phyloP scores from a whole-genome alignment of 2,888 invertebrate genomes.

The Leptothorax acervorum region DNA sequence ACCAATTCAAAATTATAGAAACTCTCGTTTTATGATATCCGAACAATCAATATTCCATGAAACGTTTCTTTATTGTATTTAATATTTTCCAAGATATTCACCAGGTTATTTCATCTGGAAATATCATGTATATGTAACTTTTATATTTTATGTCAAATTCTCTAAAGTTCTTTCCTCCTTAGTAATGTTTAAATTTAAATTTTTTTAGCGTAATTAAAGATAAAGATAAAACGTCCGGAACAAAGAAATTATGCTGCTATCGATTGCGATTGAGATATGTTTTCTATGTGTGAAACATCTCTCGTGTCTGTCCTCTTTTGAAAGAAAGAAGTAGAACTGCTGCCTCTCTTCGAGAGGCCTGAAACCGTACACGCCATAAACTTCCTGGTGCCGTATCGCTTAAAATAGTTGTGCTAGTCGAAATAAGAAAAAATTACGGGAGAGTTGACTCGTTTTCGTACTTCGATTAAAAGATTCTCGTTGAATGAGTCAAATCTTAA shows the following conservation, averaged over 20 bases:
- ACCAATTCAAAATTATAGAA: neutral
- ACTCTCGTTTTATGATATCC: neutral
- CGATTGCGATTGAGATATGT: conserved; percentile 59
- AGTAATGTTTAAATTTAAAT: neutral
- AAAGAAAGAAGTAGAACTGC: conserved; percentile 64
- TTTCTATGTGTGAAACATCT: conserved; percentile 63
- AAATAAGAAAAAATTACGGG: conserved; percentile 59
- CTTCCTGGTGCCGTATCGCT: conserved; percentile 78
- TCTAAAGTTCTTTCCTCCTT: neutral
- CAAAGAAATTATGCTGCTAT: conserved; percentile 44
- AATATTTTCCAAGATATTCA: neutral
- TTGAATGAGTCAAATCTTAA: conserved; percentile 39
- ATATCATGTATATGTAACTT: neutral
- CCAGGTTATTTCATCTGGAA: neutral
- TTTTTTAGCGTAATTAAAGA: neutral
- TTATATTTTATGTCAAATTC: neutral
- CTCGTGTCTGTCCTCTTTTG: conserved; percentile 58
- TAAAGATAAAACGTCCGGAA: conserved; percentile 27
- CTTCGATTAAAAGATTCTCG: conserved; percentile 65
- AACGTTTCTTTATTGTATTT: neutral
- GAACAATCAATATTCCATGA: conserved; percentile 5
- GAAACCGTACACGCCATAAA: conserved; percentile 74
- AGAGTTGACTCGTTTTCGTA: conserved; percentile 61
- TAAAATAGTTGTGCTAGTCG: conserved; percentile 74
- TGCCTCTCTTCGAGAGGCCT: conserved; percentile 55